A percentile compares a stretch with the other conserved stretches of the same genome.
Evolutionary conservation across 2,797 vertebrate species (phyloP).

Genomic region (Chiloscyllium punctatum): DNA sequence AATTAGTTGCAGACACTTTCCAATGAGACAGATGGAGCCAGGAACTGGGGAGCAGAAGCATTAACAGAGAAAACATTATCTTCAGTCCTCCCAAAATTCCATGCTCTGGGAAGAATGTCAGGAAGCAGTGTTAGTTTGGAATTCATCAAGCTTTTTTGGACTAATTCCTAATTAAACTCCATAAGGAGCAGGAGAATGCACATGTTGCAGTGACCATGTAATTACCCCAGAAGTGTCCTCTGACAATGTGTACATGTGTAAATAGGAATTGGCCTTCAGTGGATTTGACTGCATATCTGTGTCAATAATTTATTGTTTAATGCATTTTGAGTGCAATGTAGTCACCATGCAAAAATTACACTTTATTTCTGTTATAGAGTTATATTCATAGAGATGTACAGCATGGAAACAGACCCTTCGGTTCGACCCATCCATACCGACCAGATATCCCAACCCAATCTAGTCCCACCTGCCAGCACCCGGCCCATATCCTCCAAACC

Average conservation of each 20-base stretch:
- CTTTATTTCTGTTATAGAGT: too few relatives aligned
- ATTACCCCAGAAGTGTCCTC: background rate
- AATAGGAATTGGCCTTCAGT: too few relatives aligned
- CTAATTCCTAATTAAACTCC: background rate
- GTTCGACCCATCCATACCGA: too few relatives aligned
- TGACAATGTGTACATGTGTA: background rate
- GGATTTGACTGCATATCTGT: background rate
- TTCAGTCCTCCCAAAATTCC: background rate
- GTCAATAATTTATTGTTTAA: background rate
- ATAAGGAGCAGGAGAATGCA: background rate
- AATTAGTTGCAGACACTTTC: too few relatives aligned
- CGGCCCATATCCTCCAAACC: too few relatives aligned
- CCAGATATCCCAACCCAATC: too few relatives aligned
- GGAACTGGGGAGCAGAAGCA: too few relatives aligned
- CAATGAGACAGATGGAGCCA: too few relatives aligned
- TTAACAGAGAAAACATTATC: too few relatives aligned
- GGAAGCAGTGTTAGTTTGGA: background rate
- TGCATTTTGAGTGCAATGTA: background rate
- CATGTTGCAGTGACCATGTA: background rate
- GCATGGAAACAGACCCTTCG: too few relatives aligned
- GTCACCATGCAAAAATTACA: background rate
- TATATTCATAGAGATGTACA: too few relatives aligned
- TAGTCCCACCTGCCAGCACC: too few relatives aligned
- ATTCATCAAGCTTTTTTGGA: background rate
- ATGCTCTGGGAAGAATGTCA: background rate